phyloP scores from a whole-genome alignment of 2,113 vertebrate genomes.

The Bufo bufo region DNA sequence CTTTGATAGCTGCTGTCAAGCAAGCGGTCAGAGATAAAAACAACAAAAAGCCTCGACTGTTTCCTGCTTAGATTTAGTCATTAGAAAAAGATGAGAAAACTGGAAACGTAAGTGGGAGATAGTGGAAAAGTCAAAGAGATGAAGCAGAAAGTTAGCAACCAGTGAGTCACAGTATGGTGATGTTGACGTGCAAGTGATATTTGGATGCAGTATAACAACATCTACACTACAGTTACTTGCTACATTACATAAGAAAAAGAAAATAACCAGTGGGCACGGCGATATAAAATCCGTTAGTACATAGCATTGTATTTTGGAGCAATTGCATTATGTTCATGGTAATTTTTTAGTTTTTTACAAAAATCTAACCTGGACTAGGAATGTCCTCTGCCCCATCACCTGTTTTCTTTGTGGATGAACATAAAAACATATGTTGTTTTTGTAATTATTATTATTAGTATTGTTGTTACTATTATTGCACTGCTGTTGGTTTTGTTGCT shows the following conservation, averaged over 20 bases:
- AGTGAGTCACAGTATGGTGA: background rate
- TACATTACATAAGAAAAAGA: background rate
- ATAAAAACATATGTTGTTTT: too few relatives aligned
- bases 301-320: background rate
- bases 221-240: background rate
- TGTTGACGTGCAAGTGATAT: background rate
- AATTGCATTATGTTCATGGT: background rate
- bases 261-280: too few relatives aligned
- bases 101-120: background rate
- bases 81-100: conserved; percentile 7
- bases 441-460: too few relatives aligned
- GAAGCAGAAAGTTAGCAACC: background rate
- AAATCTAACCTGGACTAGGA: background rate
- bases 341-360: too few relatives aligned
- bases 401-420: too few relatives aligned
- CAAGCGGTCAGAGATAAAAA: background rate
- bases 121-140: background rate
- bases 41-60: conserved; percentile 5
- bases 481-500: too few relatives aligned
- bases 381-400: too few relatives aligned
- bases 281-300: too few relatives aligned
- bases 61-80: background rate
- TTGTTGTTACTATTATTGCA: too few relatives aligned
- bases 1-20: conserved; percentile 33
- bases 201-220: background rate